Percentiles rank a stretch among this genome's conserved stretches.
These are phyloP conservation scores for Hirudinaria manillensis DNA, from an alignment of 2,888 invertebrate species.

Conservation along the genomic window DNA sequence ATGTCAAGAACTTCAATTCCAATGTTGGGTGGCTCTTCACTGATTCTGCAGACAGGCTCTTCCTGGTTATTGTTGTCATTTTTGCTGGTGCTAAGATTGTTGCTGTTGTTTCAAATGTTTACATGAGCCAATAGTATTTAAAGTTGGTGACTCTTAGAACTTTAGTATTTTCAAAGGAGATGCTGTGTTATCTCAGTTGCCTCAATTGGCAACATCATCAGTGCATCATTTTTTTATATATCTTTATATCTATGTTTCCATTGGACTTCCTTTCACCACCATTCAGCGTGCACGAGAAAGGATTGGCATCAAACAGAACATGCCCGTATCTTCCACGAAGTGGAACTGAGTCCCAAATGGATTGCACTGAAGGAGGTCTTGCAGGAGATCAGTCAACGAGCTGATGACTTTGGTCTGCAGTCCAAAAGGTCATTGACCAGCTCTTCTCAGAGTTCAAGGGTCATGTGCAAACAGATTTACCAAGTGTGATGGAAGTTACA, in stretches of 20 bases:
- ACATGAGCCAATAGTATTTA: too few relatives aligned
- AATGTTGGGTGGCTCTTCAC: slow-evolving; percentile 85
- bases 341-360: slow-evolving; percentile 72
- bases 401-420: slow-evolving; percentile 59
- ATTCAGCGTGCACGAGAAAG: background rate
- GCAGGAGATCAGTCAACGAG: slow-evolving; percentile 72
- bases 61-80: slow-evolving; percentile 55
- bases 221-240: too few relatives aligned
- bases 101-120: too few relatives aligned
- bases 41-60: slow-evolving; percentile 78
- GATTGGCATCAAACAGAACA: background rate
- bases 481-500: slow-evolving; percentile 45
- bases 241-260: background rate
- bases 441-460: too few relatives aligned
- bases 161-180: too few relatives aligned
- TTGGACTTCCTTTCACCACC: background rate
- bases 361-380: slow-evolving; percentile 73
- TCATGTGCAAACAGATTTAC: slow-evolving; percentile 69
- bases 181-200: too few relatives aligned
- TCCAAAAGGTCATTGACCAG: background rate
- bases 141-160: too few relatives aligned
- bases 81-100: too few relatives aligned
- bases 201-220: too few relatives aligned
- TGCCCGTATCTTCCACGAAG: background rate
- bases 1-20: slow-evolving; percentile 71